Evolutionary conservation across 30 jellyfish, hydroid and myxozoan genomes (phyloP).

Genomic region (Nemopilema nomurai): DNA sequence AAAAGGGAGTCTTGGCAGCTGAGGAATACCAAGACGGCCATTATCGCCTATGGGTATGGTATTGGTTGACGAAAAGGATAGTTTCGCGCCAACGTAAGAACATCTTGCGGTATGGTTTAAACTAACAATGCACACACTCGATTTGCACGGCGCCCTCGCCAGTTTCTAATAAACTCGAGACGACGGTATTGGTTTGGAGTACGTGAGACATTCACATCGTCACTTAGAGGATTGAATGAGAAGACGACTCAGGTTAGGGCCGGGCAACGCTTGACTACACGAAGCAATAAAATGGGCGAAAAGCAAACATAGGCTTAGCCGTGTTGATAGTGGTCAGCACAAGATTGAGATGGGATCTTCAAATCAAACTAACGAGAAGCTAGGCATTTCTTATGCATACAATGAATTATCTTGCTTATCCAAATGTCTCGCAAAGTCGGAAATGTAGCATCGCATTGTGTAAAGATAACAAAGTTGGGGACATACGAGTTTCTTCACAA

Average conservation of each 20-base stretch:
- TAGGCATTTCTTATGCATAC: conserved; percentile 41
- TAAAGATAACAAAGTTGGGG: background rate
- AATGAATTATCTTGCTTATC: conserved; percentile 32
- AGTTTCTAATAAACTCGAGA: background rate
- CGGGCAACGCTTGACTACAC: background rate
- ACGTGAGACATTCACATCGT: background rate
- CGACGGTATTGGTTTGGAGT: background rate
- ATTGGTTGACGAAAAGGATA: background rate
- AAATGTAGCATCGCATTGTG: conserved; percentile 32
- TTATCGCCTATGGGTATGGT: no score
- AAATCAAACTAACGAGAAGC: conserved; percentile 37
- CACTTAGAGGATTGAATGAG: background rate
- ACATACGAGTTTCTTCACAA: background rate
- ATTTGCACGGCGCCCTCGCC: background rate
- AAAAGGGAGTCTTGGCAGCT: no score
- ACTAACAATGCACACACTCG: background rate
- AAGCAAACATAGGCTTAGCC: conserved; percentile 22
- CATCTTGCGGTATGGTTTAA: background rate
- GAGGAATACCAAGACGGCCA: no score
- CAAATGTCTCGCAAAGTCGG: conserved; percentile 33
- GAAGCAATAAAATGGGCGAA: conserved; percentile 30
- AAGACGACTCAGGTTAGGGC: conserved; percentile 8
- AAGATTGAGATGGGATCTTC: conserved; percentile 45
- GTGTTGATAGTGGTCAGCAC: conserved; percentile 24
- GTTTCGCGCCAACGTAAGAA: background rate